Evolutionary conservation across 1,140 invertebrate species (phyloP), one percentile per base, ranked within the genome.

Genomic region (Agrypnia vestita): DNA sequence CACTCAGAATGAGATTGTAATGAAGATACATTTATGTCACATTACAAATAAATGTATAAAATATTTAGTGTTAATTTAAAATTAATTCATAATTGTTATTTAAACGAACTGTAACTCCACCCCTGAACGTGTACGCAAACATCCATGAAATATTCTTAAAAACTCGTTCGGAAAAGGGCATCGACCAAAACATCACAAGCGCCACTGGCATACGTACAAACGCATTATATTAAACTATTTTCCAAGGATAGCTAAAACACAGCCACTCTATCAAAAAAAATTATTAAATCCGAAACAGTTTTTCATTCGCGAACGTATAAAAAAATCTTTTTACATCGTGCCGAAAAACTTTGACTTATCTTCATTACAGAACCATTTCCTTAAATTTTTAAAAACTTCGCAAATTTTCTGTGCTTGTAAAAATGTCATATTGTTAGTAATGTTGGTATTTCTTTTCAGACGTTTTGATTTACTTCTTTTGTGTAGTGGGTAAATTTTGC

Each of bases 91-190:
- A 13, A 51, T 1, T 15, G 3, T 15, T 51, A 3, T 51, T 9
- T n/a, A n/a, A n/a, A n/a, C n/a, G n/a, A 15, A 12, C 1, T 21
- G 9, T 21, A 4, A 64, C n/a, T 64, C 10, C 61, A 13, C 61
- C 61, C 61, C 61, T 64, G 61, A 7, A 10, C 19, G 35, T 43
- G 61, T 7, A 69, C 13, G 43, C 64, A 69, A 69, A 69, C 64
- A 69, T 17, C 64, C 64, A 15, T 69, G 46, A 69, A 69, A 69
- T 69, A 47, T 69, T 69, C 64, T 69, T 69, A 49, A 69, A 69
- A 69, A 69, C 64, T 69, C 46, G 64, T 69, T 69, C 64, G 64
- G 64, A 49, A 69, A 69, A 69, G 64, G 64, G 44, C 64, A 69
- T 69, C 64, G 8, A 13, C 43, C 43, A 69, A 69, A 69, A 69